phyloP scores from a whole-genome alignment of 2,797 vertebrate genomes.

The Melopsittacus undulatus region DNA sequence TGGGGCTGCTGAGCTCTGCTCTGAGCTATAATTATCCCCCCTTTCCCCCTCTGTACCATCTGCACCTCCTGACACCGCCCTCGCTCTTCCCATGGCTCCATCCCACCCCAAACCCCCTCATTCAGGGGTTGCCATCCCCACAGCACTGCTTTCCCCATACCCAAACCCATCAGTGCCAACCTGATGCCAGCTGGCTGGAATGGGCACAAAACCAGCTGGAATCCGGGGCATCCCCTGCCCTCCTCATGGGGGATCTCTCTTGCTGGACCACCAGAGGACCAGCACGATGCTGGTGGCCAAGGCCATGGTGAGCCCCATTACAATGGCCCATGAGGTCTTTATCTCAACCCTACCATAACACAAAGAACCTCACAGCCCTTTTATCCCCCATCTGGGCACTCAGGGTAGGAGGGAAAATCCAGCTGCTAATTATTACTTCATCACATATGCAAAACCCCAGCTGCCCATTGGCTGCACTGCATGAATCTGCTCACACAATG shows the following conservation, averaged over 20 bases:
- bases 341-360: no score
- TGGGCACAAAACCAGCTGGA: neutral
- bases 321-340: fast-evolving
- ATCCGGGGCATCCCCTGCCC: neutral
- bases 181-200: neutral
- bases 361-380: neutral
- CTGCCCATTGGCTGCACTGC: neutral
- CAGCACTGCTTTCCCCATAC: fast-evolving
- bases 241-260: neutral
- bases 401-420: neutral
- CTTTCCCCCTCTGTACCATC: neutral
- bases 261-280: fast-evolving
- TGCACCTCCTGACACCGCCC: neutral
- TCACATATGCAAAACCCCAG: neutral
- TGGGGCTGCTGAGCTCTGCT: neutral
- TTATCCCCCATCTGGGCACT: fast-evolving
- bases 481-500: fast-evolving
- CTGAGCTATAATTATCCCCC: neutral
- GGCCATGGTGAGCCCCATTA: fast-evolving
- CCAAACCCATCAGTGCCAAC: neutral
- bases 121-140: fast-evolving
- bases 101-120: neutral
- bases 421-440: neutral
- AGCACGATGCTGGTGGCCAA: neutral
- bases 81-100: fast-evolving